Evolutionary conservation across 2,888 invertebrate genomes (phyloP), one percentile per base, ranked within the genome.

Genomic region (Tillus elongatus): DNA sequence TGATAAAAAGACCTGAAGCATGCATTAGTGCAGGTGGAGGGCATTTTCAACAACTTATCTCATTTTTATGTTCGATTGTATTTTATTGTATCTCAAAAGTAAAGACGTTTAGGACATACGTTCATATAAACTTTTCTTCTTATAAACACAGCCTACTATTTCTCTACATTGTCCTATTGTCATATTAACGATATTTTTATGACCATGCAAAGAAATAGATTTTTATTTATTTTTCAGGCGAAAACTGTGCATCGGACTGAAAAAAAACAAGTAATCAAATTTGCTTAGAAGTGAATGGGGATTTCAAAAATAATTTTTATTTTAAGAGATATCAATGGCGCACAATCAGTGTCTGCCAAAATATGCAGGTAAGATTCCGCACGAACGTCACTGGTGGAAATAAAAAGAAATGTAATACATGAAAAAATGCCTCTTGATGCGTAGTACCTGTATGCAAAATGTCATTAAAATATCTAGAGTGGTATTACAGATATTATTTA

Each of bases 151-250:
- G 24, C 24, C 24, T 19, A n/a, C 24, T 19, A 19, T 19, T 19
- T 19, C 24, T n/a, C 24, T 19, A 19, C 24, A 19, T 19, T 19
- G 24, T 19, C 6, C 24, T 19, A 19, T 19, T 19, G 6, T 19
- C 24, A 19, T 19, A 8, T 19, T 19, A 19, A 19, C n/a, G 24
- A 19, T 19, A 19, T 8, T 19, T n/a, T 19, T 19, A n/a, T 19
- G 24, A 19, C 24, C 24, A 19, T 19, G 24, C 24, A 19, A n/a
- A n/a, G n/a, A n/a, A n/a, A n/a, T n/a, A n/a, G n/a, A n/a, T n/a
- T n/a, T n/a, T n/a, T n/a, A n/a, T n/a, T n/a, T n/a, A n/a, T 19
- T 19, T 19, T 19, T 19, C n/a, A 19, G 24, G 24, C 24, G 24
- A 19, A 19, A 19, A 19, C 24, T n/a, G 24, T 19, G 24, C 24